phyloP scores from a whole-genome alignment of 2,888 invertebrate genomes.

The Tetramorium bicarinatum region DNA sequence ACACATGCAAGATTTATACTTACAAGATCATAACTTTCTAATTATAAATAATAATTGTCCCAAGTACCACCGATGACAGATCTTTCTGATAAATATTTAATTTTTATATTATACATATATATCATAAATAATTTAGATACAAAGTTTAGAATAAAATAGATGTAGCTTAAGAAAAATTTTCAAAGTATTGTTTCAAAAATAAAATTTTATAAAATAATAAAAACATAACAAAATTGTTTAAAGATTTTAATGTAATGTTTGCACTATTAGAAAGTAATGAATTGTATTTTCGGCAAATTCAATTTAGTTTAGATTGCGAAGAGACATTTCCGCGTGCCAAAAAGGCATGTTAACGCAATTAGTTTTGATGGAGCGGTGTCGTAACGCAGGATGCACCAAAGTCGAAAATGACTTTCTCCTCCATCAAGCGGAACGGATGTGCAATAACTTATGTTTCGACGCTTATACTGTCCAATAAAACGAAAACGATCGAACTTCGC shows the following conservation, averaged over 20 bases:
- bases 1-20: background rate
- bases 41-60: background rate
- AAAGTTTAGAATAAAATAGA: background rate
- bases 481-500: background rate
- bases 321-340: constrained; percentile 1
- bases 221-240: background rate
- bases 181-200: background rate
- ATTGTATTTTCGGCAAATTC: constrained; percentile 7
- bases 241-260: background rate
- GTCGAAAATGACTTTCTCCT: constrained; percentile 51
- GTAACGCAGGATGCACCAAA: constrained; percentile 33
- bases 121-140: background rate
- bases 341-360: constrained; percentile 33
- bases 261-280: background rate
- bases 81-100: background rate
- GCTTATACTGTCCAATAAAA: constrained; percentile 36
- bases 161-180: background rate
- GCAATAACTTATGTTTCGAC: constrained; percentile 39
- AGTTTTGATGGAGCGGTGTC: constrained; percentile 23
- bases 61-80: background rate
- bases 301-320: constrained; percentile 1
- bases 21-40: background rate
- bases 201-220: constrained; percentile 8
- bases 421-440: constrained; percentile 45
- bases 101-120: background rate